Base-by-base conservation (phyloP, 2,797 vertebrate species). In the Taeniopygia guttata region DNA sequence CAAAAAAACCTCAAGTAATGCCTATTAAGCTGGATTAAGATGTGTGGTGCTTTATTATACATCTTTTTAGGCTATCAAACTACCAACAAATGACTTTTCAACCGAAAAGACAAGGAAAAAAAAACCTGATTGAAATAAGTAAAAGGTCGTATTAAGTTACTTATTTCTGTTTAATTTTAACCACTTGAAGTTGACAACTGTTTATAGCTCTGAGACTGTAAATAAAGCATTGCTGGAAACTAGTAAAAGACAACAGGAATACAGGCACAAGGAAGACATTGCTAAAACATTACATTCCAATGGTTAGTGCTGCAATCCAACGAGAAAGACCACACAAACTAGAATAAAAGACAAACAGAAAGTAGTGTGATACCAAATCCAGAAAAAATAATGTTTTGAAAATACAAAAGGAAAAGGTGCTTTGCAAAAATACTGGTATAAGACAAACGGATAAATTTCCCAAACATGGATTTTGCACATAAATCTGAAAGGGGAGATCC, bases 401-500 rank as follows among this genome's bases (percentile, higher is more conserved):
- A 93, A 72, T n/a, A 72, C 6, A 45, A 67, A 88, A 87, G 85
- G 78, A 96, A 95, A 96, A 95, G 67, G n/a, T 95, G 90, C 69
- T 95, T 96, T 92, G 36, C 78, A 91, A 91, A 92, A 93, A 81
- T 34, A 64, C 7, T 72, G 16, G 4, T 46, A 77, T 56, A 32
- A 25, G 59, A 78, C 5, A 12, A n/a, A 26, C 16, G 38, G 6
- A 6, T 34, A 18, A 9, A 27, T 56, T 87, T 60, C 46, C 63
- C 29, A 32, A 59, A 45, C 3, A 2, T 18, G 5, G 21, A 30
- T 75, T 87, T 93, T 59, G 27, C 10, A 32, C 40, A 51, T 43
- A n/a, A 55, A 69, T 42, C 51, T 29, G 29, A 74, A 84, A 60
- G 20, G 10, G 84, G 34, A 68, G 16, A 81, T 43, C 16, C 68